phyloP scores from a whole-genome alignment of 1,140 invertebrate species.

The Aleiodes sp. region DNA sequence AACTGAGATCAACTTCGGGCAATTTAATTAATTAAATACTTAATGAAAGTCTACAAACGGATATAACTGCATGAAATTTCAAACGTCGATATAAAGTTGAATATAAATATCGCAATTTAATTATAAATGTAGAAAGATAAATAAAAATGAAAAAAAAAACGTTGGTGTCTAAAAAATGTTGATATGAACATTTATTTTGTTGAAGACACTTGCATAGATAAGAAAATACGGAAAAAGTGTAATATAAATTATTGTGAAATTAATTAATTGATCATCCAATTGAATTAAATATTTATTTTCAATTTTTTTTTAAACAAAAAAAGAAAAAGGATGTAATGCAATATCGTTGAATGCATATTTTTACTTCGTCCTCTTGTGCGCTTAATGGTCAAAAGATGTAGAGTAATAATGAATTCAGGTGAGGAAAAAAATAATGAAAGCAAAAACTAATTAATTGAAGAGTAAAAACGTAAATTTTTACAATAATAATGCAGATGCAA shows the following conservation, averaged over 20 bases:
- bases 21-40: not conserved
- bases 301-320: no score
- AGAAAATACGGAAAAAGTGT: no score
- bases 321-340: no score
- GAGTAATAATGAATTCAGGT: not conserved
- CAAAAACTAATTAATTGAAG: not conserved
- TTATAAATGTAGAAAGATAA: not conserved
- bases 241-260: no score
- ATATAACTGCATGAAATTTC: not conserved
- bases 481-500: slow-evolving; percentile 21
- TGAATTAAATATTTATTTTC: no score
- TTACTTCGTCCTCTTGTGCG: not conserved
- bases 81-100: no score
- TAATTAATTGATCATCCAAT: no score
- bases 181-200: no score
- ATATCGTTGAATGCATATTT: not conserved
- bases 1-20: not conserved
- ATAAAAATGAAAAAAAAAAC: no score
- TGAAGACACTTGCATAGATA: no score
- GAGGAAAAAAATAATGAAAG: not conserved
- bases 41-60: not conserved
- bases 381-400: slow-evolving; percentile 12
- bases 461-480: not conserved
- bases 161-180: no score
- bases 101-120: not conserved